Percentiles rank a stretch among this genome's conserved stretches.
Evolutionary conservation across 2,797 vertebrate genomes (phyloP).

Genomic region (Thripadectes ignobilis): DNA sequence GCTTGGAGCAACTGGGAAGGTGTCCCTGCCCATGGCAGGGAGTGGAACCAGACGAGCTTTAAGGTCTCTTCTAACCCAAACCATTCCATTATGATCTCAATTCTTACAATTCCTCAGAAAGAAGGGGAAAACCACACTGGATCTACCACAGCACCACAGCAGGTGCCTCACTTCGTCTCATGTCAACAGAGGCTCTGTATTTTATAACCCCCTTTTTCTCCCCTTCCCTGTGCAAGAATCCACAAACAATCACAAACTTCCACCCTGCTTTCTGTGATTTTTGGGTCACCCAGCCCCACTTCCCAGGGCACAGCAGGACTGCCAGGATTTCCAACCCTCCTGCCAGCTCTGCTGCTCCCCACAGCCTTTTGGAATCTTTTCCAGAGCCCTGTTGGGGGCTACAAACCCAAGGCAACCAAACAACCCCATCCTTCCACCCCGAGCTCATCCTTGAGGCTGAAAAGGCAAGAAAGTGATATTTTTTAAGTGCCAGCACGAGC

Average conservation of each 20-base stretch:
- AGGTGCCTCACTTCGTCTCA: neutral
- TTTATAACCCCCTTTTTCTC: neutral
- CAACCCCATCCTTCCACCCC: accelerated
- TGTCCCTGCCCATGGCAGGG: neutral
- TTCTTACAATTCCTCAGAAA: neutral
- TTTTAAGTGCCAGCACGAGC: neutral
- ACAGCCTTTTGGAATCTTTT: neutral
- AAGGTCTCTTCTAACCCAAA: neutral
- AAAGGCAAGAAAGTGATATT: neutral
- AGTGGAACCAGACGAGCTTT: neutral
- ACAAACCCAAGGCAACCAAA: neutral
- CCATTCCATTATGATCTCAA: neutral
- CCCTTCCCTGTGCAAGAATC: neutral
- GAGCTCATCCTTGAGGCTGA: accelerated
- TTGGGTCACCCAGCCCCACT: neutral
- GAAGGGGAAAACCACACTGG: accelerated
- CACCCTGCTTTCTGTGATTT: neutral
- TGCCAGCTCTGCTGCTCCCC: neutral
- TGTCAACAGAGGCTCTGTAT: accelerated
- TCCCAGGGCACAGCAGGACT: neutral
- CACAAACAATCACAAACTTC: too few relatives aligned
- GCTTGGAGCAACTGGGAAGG: neutral
- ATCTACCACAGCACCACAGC: neutral
- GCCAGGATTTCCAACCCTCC: neutral
- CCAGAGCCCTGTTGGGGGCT: neutral